Conservation (phyloP, 2,888 invertebrate genomes). For the Dicyrtoma fusca region DNA sequence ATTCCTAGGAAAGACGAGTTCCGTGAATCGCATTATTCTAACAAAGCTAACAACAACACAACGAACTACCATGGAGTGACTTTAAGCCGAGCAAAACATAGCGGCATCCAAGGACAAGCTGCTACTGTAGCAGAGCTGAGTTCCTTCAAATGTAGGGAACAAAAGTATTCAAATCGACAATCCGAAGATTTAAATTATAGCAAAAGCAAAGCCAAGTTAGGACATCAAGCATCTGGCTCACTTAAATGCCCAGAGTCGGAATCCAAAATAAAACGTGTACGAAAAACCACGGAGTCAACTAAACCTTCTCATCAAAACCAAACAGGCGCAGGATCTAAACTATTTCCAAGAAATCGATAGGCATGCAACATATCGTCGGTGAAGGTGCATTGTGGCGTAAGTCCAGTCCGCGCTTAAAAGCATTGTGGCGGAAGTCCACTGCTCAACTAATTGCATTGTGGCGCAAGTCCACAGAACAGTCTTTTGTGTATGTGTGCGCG, state of each 20-base stretch:
- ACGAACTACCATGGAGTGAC: background rate
- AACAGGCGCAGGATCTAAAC: constrained; percentile 24
- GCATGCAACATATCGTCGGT: constrained; percentile 1
- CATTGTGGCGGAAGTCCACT: too few species aligned
- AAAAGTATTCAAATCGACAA: background rate
- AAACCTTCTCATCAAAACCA: background rate
- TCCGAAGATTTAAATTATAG: background rate
- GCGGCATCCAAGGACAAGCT: too few species aligned
- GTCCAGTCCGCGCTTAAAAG: too few species aligned
- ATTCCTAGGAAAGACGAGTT: background rate
- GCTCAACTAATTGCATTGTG: too few species aligned
- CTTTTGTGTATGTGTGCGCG: too few species aligned
- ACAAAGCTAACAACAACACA: constrained; percentile 1
- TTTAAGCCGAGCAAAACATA: background rate
- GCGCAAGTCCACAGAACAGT: too few species aligned
- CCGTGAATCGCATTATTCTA: background rate
- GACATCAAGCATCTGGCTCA: background rate
- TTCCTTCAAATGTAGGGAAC: background rate
- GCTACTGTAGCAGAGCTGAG: background rate
- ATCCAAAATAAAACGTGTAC: background rate
- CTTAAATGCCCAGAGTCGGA: constrained; percentile 18
- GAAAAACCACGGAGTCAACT: background rate
- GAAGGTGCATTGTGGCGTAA: too few species aligned
- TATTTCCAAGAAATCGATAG: constrained; percentile 30
- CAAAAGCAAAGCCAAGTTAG: background rate